Percentiles rank a stretch among this genome's conserved stretches.
Conservation (phyloP, 2,888 invertebrate species). For the Pandemis corylana region DNA sequence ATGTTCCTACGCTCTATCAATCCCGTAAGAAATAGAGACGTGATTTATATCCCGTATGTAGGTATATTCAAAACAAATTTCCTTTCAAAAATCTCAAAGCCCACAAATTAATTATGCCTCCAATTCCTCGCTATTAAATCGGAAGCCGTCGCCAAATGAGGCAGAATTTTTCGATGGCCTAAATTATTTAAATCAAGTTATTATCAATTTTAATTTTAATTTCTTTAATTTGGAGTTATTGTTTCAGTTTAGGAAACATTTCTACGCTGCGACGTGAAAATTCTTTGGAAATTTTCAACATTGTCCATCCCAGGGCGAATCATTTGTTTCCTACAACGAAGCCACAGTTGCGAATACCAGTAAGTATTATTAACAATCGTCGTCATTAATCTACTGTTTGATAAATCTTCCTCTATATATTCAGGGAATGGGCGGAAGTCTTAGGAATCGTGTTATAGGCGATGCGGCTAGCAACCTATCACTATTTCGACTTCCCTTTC, state of each 20-base stretch:
- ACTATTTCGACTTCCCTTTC: no score
- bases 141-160: neutral
- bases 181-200: neutral
- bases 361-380: neutral
- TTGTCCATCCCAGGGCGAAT: neutral
- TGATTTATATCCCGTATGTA: no score
- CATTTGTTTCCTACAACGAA: neutral
- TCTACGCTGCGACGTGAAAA: neutral
- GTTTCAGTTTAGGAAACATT: constrained; percentile 6
- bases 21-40: no score
- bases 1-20: no score
- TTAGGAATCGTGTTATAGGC: no score
- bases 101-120: neutral
- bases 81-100: neutral
- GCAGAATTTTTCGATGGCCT: neutral
- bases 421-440: no score
- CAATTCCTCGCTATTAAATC: neutral
- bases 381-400: no score
- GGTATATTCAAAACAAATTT: no score
- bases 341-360: neutral
- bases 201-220: neutral
- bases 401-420: no score
- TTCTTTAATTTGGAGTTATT: neutral
- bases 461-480: no score
- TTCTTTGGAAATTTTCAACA: constrained; percentile 13